Base-by-base conservation (phyloP, 2,113 vertebrate genomes). In the Perccottus glenii region DNA sequence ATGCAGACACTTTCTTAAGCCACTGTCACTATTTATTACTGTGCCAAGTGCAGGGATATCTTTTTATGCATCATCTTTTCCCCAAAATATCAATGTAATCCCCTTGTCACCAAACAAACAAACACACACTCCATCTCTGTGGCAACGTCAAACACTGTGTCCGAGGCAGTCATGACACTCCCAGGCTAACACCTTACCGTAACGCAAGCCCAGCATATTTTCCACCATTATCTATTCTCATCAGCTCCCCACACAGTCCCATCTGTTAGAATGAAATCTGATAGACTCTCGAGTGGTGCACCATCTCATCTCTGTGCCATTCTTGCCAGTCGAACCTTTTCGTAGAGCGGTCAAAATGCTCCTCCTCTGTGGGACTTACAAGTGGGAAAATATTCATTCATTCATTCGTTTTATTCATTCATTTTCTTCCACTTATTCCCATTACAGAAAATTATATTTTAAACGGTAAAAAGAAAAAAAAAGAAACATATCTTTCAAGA, bases 261-360 rank as follows among this genome's bases (percentile, higher is more conserved):
- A 78, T 80, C 76, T 79, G 81, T 77, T 79, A 70, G 55, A 73
- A 4, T 36, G 78, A 87, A 81, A 84, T 77, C 62, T 58, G 80
- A 88, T 81, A 70, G 62, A 72, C 76, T 75, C 75, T 73, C 33
- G 63, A 82, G 64, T 45, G 59, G 62, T 42, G n/a, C 70, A 71
- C 65, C 71, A 45, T 65, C 50, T 78, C 69, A 66, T 80, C 55
- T 63, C 27, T 0, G 57, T 45, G 67, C 67, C 6, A 45, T 43
- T 72, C 69, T 56, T 46, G 46, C 5, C 69, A 66, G 59, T 27
- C 35, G 1, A 63, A 11, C 47, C 9, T 42, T 32, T 67, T 64
- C 33, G 40, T 10, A 46, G n/a, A 58, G 46, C 12, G 11, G 71
- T 60, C 56, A 47, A 46, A 72, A 38, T 19, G 6, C 32, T 42